A percentile compares a stretch with the other conserved stretches of the same genome.
phyloP scores from a whole-genome alignment of 2,113 vertebrate species.

The Spheniscus mendiculus region DNA sequence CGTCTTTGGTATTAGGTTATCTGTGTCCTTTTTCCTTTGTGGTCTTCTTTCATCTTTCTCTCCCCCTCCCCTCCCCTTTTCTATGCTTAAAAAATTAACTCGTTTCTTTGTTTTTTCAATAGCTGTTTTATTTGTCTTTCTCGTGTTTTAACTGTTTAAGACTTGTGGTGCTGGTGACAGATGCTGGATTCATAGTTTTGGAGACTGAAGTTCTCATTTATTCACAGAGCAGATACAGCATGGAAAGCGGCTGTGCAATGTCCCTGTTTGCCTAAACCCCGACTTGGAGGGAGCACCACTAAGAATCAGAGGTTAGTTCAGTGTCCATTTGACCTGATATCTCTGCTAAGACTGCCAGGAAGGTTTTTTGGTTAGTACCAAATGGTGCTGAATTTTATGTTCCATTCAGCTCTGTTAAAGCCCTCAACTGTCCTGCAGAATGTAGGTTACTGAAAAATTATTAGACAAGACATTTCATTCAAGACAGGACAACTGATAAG shows the following conservation, averaged over 20 bases:
- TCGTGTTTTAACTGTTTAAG: neutral
- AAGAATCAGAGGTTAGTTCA: constrained; percentile 79
- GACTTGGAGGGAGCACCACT: constrained; percentile 79
- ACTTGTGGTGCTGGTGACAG: neutral
- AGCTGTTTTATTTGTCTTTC: neutral
- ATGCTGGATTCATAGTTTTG: neutral
- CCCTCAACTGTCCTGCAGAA: neutral
- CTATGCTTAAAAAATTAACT: neutral
- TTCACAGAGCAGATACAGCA: constrained; percentile 83
- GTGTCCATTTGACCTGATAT: neutral
- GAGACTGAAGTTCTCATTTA: constrained; percentile 70
- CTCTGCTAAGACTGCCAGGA: neutral
- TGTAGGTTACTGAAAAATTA: neutral
- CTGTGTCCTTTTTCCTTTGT: neutral
- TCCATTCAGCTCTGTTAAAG: neutral
- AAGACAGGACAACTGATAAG: neutral
- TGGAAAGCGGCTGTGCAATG: constrained; percentile 78
- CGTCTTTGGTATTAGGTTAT: neutral
- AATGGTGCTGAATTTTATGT: neutral
- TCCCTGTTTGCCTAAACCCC: constrained; percentile 76
- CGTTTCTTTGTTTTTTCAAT: neutral
- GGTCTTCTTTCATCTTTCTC: neutral
- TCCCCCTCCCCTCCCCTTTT: neutral
- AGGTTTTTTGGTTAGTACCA: neutral
- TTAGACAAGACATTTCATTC: neutral